Base-by-base conservation (phyloP, 1,140 invertebrate species). In the Homalodisca vitripennis region DNA sequence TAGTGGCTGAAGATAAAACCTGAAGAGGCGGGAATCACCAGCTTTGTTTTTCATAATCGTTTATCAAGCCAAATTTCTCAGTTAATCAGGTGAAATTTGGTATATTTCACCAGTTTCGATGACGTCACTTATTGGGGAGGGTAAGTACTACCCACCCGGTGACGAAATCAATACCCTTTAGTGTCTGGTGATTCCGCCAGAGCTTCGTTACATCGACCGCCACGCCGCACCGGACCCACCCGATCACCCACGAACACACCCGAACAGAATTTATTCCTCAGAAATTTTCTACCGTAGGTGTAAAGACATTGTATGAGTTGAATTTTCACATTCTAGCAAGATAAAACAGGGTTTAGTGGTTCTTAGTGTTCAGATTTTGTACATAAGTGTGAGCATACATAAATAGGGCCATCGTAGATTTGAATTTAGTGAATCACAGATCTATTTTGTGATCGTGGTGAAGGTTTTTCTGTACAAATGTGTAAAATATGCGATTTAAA, bases 111-210 rank as follows among this genome's bases (percentile, higher is more conserved):
- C n/a, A n/a, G n/a, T n/a, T n/a, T n/a, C n/a, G n/a, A n/a, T 68
- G 67, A 68, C 67, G 67, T 68, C 67, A 68, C 26, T 2, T 10
- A 31, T 26, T 60, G 55, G 10, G 26, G 48, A 14, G 22, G 22
- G 55, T 41, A 41, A 41, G 34, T 41, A 10, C 34, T 6, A 6
- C 34, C 34, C 34, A 41, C 48, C 6, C 66, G 17, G 24, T 27
- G 22, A 51, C 30, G 46, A 41, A 67, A 68, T 68, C 67, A 68
- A 68, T 68, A 68, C 20, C 12, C 12, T 27, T 6, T 48, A 57
- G 30, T 57, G 57, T 26, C 55, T 26, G 6, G 2, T 27, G 6
- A 3, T 26, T 13, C 55, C 55, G 26, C 3, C 55, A 60, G 55
- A 26, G 24, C 2, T 12, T 6, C n/a, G n/a, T n/a, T n/a, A n/a